phyloP scores from a whole-genome alignment of 64 coral and sea anemone genomes.

The Cladopsammia gracilis region DNA sequence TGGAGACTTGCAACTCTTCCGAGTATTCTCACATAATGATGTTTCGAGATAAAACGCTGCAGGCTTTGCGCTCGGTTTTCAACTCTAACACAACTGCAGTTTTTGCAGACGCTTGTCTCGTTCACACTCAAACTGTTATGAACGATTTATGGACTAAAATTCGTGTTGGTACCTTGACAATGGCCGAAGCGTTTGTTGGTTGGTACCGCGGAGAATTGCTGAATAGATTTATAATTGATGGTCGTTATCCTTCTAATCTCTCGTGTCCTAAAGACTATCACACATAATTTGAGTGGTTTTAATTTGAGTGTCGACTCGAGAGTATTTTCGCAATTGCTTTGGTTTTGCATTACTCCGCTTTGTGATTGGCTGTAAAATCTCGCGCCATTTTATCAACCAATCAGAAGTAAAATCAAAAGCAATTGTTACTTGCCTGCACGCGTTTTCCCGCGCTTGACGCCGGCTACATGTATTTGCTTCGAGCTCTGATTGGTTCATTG shows the following conservation, averaged over 20 bases:
- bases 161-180: constrained; percentile 33
- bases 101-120: constrained; percentile 47
- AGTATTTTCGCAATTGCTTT: too few species aligned
- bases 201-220: constrained; percentile 33
- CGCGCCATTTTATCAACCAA: too few species aligned
- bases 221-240: constrained; percentile 54
- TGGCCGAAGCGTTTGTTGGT: constrained; percentile 14
- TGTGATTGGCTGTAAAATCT: too few species aligned
- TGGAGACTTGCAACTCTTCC: constrained; percentile 6
- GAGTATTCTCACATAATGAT: constrained; percentile 18
- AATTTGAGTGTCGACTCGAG: too few species aligned
- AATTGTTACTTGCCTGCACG: too few species aligned
- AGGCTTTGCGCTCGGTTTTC: constrained; percentile 7
- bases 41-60: constrained; percentile 28
- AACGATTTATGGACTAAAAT: constrained; percentile 38
- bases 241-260: constrained; percentile 19
- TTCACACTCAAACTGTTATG: constrained; percentile 12
- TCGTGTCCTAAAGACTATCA: constrained; percentile 5
- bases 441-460: too few species aligned
- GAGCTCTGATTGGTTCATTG: too few species aligned
- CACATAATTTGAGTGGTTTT: neutral
- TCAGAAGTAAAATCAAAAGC: too few species aligned
- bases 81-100: neutral
- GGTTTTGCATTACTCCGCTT: too few species aligned
- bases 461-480: too few species aligned